phyloP scores from a whole-genome alignment of 2,113 vertebrate genomes.

The Philantomba maxwellii region DNA sequence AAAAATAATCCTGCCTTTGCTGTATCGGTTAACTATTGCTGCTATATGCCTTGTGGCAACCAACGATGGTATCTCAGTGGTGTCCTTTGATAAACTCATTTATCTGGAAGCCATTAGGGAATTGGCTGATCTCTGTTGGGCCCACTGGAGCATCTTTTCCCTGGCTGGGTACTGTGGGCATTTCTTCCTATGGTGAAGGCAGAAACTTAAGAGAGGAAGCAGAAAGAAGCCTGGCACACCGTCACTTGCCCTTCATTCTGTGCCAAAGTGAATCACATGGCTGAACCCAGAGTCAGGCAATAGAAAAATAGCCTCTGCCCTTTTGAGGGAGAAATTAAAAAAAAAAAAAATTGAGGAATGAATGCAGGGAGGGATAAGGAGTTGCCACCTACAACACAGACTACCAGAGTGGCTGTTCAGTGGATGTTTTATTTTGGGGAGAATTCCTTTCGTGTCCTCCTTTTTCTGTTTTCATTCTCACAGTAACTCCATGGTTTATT shows the following conservation, averaged over 20 bases:
- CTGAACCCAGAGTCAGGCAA: background rate
- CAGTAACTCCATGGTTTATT: background rate
- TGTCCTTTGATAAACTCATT: fast-evolving
- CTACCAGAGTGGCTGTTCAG: background rate
- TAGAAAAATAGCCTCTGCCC: background rate
- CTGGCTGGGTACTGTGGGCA: background rate
- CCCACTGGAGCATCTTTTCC: background rate
- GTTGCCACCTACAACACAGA: background rate
- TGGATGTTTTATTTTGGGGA: background rate
- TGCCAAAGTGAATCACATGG: background rate
- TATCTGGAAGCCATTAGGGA: background rate
- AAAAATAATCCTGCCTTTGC: background rate
- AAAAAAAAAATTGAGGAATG: background rate
- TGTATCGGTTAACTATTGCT: background rate
- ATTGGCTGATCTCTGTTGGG: background rate
- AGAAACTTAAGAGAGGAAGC: background rate
- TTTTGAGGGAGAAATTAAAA: background rate
- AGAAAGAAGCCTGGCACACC: background rate
- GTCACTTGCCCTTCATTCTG: background rate
- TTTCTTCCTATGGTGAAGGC: background rate
- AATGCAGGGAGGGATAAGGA: background rate
- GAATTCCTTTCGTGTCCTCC: background rate
- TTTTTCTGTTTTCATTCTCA: background rate
- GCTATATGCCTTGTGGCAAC: background rate
- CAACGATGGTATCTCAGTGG: fast-evolving